Evolutionary conservation across 2,888 invertebrate genomes (phyloP), one percentile per base, ranked within the genome.

Genomic region (Tryphoninae sp.): DNA sequence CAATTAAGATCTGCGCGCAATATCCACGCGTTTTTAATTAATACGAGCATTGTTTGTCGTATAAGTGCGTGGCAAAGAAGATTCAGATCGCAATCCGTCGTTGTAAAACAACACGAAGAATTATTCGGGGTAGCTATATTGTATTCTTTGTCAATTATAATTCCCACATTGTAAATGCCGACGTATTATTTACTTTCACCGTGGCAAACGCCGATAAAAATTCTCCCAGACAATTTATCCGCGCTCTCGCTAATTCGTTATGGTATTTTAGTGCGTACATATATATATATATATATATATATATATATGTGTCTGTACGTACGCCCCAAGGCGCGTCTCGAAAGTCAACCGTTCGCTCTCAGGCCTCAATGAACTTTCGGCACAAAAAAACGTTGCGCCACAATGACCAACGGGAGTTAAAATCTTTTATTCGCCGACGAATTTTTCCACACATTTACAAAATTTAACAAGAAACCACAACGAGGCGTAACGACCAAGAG

Each of bases 341-440:
- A 81, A 81, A 75, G 78, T 72, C 75, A 68, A 16, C 55, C 59
- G 75, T 73, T 82, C 68, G 58, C 75, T 78, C 77, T 68, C 69
- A 62, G 77, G 75, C 76, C 75, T 76, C 67, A 76, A 82, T 82
- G 82, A 82, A 82, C 78, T 82, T 82, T 78, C 78, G 71, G 78
- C 42, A 26, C 9, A 19, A 23, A 55, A 16, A n/a, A 45, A 51
- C 51, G 75, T 82, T 78, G 81, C 81, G 78, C 65, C 78, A 82
- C 75, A 62, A 75, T 76, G 40, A 67, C 42, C 64, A 68, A 26
- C 65, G 71, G 33, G 75, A 69, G 73, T 16, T 64, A 74, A 55
- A 53, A 51, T 76, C 72, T 75, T 59, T 45, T 67, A 13, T 68
- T 76, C 33, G 7, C 13, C 74, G 65, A 68, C 45, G 9, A 45